Conservation (phyloP, 2,888 invertebrate genomes). For the Andrena fulva region DNA sequence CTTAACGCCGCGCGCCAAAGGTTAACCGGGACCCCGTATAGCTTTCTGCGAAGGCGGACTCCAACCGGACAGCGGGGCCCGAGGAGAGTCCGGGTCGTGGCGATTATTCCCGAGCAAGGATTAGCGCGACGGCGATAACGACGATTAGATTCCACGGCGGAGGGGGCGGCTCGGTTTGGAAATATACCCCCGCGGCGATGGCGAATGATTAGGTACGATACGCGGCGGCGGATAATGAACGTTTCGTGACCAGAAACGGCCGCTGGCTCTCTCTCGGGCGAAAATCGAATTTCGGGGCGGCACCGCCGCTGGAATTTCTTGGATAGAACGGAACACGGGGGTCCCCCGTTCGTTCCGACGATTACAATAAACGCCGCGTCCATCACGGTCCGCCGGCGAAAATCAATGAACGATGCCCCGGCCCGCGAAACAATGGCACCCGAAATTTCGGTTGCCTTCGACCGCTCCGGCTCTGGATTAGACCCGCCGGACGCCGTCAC, state of each 20-base stretch:
- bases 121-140: conserved; percentile 30
- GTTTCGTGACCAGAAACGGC: conserved; percentile 31
- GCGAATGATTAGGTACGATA: conserved; percentile 40
- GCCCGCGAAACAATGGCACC: conserved; percentile 55
- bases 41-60: neutral
- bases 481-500: conserved; percentile 2
- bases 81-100: neutral
- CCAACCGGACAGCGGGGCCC: neutral
- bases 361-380: conserved; percentile 62
- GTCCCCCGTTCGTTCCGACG: conserved; percentile 43
- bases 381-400: conserved; percentile 58
- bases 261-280: conserved; percentile 19
- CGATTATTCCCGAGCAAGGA: conserved; percentile 34
- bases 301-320: conserved; percentile 41
- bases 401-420: conserved; percentile 52
- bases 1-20: neutral
- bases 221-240: conserved; percentile 31
- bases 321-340: conserved; percentile 5
- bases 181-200: conserved; percentile 32
- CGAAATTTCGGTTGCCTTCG: conserved; percentile 49
- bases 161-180: conserved; percentile 2
- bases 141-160: conserved; percentile 18
- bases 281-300: conserved; percentile 50
- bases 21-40: neutral
- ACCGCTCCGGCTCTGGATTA: conserved; percentile 8